A percentile compares a stretch with the other conserved stretches of the same genome.
These are phyloP conservation scores for Eugnorisma glareosa DNA, from an alignment of 2,888 invertebrate species.

Conservation along the genomic window DNA sequence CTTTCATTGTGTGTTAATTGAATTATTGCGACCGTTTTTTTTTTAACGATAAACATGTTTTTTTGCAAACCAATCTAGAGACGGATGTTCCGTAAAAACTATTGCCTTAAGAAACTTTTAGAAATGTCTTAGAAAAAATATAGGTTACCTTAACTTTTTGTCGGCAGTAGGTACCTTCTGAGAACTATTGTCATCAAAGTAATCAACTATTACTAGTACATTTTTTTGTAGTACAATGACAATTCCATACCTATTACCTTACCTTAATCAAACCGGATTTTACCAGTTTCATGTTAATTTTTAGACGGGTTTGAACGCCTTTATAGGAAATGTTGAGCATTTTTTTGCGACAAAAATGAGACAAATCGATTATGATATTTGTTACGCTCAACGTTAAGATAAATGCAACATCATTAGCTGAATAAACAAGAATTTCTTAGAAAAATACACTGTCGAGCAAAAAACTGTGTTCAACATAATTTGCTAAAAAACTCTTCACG, in stretches of 20 bases:
- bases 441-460: slow-evolving; percentile 43
- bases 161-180: background rate
- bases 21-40: slow-evolving; percentile 11
- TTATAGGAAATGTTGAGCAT: background rate
- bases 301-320: background rate
- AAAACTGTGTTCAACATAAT: slow-evolving; percentile 8
- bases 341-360: background rate
- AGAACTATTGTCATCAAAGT: slow-evolving; percentile 15
- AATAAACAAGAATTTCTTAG: slow-evolving; percentile 28
- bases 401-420: slow-evolving; percentile 33
- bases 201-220: slow-evolving; percentile 13
- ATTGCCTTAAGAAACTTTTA: slow-evolving; percentile 11
- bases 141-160: slow-evolving; percentile 23
- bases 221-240: slow-evolving; percentile 11
- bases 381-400: slow-evolving; percentile 24
- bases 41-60: slow-evolving; percentile 8
- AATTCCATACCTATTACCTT: background rate
- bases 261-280: background rate
- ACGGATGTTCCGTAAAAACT: slow-evolving; percentile 14
- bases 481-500: slow-evolving; percentile 41
- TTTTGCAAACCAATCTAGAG: slow-evolving; percentile 17
- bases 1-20: slow-evolving; percentile 1
- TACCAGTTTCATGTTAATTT: background rate
- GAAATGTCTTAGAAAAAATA: slow-evolving; percentile 7
- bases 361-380: slow-evolving; percentile 34